Evolutionary conservation across 2,113 vertebrate genomes (phyloP).

Genomic region (Pseudorectes ferrugineus): DNA sequence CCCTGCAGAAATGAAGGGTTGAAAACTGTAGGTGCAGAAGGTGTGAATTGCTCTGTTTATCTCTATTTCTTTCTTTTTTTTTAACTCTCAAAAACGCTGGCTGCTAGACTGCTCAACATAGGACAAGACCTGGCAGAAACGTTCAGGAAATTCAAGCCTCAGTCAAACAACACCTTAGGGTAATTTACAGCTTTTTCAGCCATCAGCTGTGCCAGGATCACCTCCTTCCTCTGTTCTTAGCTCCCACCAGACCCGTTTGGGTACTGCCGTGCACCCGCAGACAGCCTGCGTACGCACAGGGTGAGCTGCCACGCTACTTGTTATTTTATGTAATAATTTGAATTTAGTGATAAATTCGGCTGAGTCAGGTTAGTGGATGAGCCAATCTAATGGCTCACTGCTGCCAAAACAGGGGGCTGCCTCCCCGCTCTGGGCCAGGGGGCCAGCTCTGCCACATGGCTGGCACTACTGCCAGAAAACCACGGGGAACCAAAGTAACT

Average conservation of each 20-base stretch:
- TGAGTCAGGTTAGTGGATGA: neutral
- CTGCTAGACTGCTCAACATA: neutral
- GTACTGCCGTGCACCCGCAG: fast-evolving
- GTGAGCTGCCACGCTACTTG: neutral
- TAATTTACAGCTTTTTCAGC: neutral
- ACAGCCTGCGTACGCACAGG: fast-evolving
- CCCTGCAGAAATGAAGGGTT: neutral
- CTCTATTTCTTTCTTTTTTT: neutral
- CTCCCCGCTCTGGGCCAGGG: neutral
- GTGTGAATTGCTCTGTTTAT: neutral
- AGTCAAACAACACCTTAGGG: neutral
- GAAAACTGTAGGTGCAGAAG: neutral
- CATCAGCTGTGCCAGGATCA: neutral
- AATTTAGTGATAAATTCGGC: neutral
- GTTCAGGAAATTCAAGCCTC: neutral
- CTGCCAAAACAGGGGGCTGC: neutral
- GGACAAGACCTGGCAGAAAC: neutral
- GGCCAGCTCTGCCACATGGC: neutral
- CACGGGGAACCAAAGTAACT: neutral
- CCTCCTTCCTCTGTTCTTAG: neutral
- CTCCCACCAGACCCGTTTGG: neutral
- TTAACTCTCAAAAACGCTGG: neutral
- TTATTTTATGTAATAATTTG: neutral
- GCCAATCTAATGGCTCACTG: neutral
- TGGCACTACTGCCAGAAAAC: neutral